These are phyloP conservation scores for Riparia riparia DNA, from an alignment of 2,113 vertebrate species.

Conservation along the genomic window DNA sequence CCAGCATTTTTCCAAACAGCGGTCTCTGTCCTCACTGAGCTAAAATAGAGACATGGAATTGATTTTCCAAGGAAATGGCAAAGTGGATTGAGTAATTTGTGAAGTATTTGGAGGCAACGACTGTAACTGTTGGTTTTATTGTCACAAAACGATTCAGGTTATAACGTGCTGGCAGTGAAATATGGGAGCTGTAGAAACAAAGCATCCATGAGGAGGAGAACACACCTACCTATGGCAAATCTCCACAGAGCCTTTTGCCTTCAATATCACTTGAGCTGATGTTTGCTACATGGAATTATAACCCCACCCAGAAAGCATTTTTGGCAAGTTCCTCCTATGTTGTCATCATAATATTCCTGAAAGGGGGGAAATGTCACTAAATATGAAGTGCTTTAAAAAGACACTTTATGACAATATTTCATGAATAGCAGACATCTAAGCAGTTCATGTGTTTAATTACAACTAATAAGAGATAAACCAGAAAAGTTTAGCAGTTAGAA, in stretches of 20 bases:
- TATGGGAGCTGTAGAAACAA: neutral
- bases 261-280: neutral
- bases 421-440: neutral
- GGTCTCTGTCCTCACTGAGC: neutral
- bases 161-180: neutral
- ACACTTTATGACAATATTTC: neutral
- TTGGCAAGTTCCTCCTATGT: neutral
- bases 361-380: neutral
- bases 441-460: neutral
- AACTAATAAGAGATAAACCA: neutral
- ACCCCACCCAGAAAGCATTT: neutral
- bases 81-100: neutral
- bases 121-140: neutral
- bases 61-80: slow-evolving; percentile 33
- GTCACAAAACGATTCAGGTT: neutral
- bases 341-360: neutral
- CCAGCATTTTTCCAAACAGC: neutral
- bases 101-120: neutral
- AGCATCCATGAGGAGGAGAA: neutral
- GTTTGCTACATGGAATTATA: neutral
- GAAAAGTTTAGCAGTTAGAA: neutral
- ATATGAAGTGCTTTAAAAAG: neutral
- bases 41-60: neutral
- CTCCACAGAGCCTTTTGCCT: neutral
- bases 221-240: neutral